Evolutionary conservation across 2,113 vertebrate species (phyloP).

Genomic region (Cephalopholis sonnerati): DNA sequence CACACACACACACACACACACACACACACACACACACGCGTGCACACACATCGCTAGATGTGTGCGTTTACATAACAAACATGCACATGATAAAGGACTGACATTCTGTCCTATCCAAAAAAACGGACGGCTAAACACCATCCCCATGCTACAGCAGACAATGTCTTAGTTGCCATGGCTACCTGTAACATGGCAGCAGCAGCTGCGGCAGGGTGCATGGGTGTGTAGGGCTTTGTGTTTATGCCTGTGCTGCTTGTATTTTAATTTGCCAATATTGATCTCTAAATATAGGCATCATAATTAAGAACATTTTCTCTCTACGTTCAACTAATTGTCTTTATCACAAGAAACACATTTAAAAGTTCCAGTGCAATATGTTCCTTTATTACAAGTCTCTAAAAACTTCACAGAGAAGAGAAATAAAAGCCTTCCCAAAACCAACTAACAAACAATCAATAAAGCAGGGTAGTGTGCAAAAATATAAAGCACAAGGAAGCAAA

Average conservation of each 20-base stretch:
- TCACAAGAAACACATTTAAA: not conserved
- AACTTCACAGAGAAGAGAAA: not conserved
- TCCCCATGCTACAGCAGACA: constrained; percentile 63
- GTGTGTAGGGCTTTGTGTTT: constrained; percentile 15
- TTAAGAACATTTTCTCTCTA: not conserved
- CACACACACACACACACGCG: not conserved
- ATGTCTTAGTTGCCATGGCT: constrained; percentile 76
- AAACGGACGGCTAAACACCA: constrained; percentile 31
- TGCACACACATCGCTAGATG: not conserved
- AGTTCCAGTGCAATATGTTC: not conserved
- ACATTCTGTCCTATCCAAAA: not conserved
- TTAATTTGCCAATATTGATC: not conserved
- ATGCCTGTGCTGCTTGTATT: not conserved
- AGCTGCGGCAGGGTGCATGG: constrained; percentile 56
- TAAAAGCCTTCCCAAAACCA: not conserved
- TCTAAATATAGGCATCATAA: not conserved
- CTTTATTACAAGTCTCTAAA: not conserved
- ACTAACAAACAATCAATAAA: not conserved
- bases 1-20: not conserved
- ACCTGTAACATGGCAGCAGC: constrained; percentile 65
- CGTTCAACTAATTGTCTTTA: not conserved
- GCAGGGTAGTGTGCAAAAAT: not conserved
- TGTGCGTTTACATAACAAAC: not conserved
- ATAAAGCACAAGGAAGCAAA: not conserved
- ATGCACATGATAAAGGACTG: not conserved